Evolutionary conservation across 2,113 vertebrate species (phyloP).

Genomic region (Tachysurus fulvidraco): DNA sequence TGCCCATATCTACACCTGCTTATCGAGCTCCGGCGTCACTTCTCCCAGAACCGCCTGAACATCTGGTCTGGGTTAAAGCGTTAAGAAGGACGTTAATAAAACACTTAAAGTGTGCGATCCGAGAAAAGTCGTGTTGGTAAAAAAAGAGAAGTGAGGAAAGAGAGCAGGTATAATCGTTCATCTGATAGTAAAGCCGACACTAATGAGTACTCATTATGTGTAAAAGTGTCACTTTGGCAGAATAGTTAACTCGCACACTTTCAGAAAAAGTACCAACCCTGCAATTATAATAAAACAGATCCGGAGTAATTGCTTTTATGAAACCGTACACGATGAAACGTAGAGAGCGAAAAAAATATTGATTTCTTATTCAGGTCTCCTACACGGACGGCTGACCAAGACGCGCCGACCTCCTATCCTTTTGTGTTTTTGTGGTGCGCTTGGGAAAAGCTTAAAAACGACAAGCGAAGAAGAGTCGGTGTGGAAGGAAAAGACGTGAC

Average conservation of each 20-base stretch:
- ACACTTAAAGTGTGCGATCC: background rate
- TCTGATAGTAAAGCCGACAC: constrained; percentile 6
- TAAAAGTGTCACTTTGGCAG: constrained; percentile 5
- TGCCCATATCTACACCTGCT: constrained; percentile 1
- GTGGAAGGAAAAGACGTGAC: background rate
- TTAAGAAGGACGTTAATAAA: background rate
- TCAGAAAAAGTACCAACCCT: constrained; percentile 8
- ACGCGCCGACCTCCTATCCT: no score
- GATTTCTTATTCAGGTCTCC: background rate
- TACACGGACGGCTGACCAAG: background rate
- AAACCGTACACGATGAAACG: background rate
- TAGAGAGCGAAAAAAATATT: constrained; percentile 8
- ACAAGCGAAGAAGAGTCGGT: background rate
- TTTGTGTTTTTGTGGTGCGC: background rate
- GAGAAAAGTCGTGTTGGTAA: background rate
- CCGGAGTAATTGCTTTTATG: constrained; percentile 31
- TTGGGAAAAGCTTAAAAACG: background rate
- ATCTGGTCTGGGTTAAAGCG: background rate
- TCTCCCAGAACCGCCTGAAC: background rate
- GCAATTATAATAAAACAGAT: constrained; percentile 21
- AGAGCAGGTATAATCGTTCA: background rate
- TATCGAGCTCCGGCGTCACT: background rate
- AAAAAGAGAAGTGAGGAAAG: background rate
- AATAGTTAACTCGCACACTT: background rate
- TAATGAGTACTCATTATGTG: constrained; percentile 33